phyloP scores from a whole-genome alignment of 2,113 vertebrate genomes.

The Trinectes maculatus region DNA sequence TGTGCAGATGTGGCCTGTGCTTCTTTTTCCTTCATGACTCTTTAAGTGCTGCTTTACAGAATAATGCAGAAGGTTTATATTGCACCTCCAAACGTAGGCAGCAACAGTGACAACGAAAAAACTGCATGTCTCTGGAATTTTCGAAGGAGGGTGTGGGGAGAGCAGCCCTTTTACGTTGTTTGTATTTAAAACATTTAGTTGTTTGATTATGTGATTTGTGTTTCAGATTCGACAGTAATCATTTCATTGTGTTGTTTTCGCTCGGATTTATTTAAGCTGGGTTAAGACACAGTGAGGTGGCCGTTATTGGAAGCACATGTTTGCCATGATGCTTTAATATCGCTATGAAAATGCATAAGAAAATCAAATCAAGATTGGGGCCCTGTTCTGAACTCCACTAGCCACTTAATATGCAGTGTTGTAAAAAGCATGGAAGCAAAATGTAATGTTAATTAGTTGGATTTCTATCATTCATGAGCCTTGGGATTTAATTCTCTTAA shows the following conservation, averaged over 20 bases:
- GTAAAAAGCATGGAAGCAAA: no score
- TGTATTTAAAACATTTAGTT: slow-evolving; percentile 23
- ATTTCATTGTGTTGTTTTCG: slow-evolving; percentile 39
- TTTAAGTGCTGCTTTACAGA: slow-evolving; percentile 43
- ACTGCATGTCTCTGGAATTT: slow-evolving; percentile 27
- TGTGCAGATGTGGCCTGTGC: slow-evolving; percentile 61
- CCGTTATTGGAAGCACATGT: slow-evolving; percentile 20
- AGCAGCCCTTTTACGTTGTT: slow-evolving; percentile 1
- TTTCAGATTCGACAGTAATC: slow-evolving; percentile 39
- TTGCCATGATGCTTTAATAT: slow-evolving; percentile 9
- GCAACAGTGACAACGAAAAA: slow-evolving; percentile 32
- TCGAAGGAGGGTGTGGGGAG: not conserved
- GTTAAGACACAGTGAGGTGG: slow-evolving; percentile 11
- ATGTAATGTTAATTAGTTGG: no score
- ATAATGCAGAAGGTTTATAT: slow-evolving; percentile 24
- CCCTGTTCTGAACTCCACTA: not conserved
- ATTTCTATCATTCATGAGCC: not conserved
- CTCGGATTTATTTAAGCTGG: slow-evolving; percentile 20
- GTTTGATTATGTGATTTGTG: slow-evolving; percentile 46
- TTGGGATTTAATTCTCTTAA: not conserved
- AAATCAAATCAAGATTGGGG: not conserved
- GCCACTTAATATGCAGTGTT: not conserved
- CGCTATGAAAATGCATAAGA: slow-evolving; percentile 11
- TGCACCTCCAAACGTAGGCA: slow-evolving; percentile 31
- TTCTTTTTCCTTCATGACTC: slow-evolving; percentile 25